phyloP scores from a whole-genome alignment of 2,113 vertebrate species.

The Prunella himalayana region DNA sequence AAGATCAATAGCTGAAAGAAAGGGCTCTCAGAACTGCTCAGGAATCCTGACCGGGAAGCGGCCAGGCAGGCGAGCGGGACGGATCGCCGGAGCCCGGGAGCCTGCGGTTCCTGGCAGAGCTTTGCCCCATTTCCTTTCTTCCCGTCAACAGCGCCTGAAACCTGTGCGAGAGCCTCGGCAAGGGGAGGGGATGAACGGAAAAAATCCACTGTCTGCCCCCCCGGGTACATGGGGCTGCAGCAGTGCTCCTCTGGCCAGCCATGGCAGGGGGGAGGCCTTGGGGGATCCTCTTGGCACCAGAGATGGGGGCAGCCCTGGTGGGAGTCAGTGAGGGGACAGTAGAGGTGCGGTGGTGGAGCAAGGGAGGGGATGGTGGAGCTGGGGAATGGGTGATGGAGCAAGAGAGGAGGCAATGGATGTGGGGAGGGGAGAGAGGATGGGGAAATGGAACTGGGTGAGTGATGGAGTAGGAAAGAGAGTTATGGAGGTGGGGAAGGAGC shows the following conservation, averaged over 20 bases:
- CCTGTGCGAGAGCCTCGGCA: not conserved
- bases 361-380: not conserved
- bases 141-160: slow-evolving; percentile 25
- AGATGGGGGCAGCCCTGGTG: not conserved
- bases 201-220: fast-evolving
- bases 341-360: not conserved
- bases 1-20: slow-evolving; percentile 62
- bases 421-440: not conserved
- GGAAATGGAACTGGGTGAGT: not conserved
- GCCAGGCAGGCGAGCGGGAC: not conserved
- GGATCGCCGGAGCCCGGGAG: slow-evolving; percentile 32
- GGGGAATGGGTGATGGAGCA: not conserved
- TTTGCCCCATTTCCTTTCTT: slow-evolving; percentile 60
- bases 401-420: not conserved
- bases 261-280: not conserved
- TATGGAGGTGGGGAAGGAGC: not conserved
- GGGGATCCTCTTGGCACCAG: not conserved
- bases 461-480: not conserved
- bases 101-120: slow-evolving; percentile 65
- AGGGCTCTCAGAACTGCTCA: slow-evolving; percentile 31
- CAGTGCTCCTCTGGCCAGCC: too few relatives aligned
- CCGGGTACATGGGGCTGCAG: not conserved
- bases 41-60: slow-evolving; percentile 15
- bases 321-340: not conserved
- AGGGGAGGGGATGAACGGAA: not conserved